Conservation (phyloP, 1,140 invertebrate species). For the Neelides sp. region DNA sequence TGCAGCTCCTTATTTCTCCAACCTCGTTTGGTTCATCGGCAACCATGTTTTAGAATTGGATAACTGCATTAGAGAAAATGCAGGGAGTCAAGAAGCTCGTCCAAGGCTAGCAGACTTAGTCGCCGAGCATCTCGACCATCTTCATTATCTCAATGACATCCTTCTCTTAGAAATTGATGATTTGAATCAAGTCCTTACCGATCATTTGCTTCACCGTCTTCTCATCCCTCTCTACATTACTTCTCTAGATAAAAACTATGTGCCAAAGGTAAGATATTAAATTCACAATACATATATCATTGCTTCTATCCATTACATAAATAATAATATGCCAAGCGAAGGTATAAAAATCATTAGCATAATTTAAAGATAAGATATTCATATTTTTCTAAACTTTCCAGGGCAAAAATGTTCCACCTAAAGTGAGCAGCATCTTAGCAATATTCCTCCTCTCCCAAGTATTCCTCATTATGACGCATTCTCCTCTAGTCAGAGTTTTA, state of each 20-base stretch:
- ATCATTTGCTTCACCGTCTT: constrained; percentile 84
- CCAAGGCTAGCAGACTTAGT: constrained; percentile 79
- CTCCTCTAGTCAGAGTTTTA: constrained; percentile 71
- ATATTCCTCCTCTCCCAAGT: constrained; percentile 89
- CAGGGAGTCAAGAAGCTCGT: constrained; percentile 85
- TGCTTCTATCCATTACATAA: not conserved
- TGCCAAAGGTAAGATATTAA: not conserved
- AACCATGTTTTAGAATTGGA: constrained; percentile 95
- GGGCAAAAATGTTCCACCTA: constrained; percentile 37
- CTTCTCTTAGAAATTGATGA: constrained; percentile 79
- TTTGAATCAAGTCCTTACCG: constrained; percentile 87
- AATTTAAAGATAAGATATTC: not conserved
- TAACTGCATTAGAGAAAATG: constrained; percentile 82
- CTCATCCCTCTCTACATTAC: constrained; percentile 89
- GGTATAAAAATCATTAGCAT: not conserved
- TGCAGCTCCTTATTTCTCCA: constrained; percentile 93
- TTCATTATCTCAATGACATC: constrained; percentile 97
- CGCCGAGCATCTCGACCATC: constrained; percentile 91
- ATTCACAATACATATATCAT: not conserved
- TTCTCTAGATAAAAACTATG: constrained; percentile 46
- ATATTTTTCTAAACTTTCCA: not conserved
- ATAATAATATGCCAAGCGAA: not conserved
- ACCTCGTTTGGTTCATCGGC: constrained; percentile 98
- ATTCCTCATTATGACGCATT: constrained; percentile 84
- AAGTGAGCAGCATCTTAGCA: constrained; percentile 75